Conservation (phyloP, 1,140 invertebrate genomes). For the Procambarus virginalis region DNA sequence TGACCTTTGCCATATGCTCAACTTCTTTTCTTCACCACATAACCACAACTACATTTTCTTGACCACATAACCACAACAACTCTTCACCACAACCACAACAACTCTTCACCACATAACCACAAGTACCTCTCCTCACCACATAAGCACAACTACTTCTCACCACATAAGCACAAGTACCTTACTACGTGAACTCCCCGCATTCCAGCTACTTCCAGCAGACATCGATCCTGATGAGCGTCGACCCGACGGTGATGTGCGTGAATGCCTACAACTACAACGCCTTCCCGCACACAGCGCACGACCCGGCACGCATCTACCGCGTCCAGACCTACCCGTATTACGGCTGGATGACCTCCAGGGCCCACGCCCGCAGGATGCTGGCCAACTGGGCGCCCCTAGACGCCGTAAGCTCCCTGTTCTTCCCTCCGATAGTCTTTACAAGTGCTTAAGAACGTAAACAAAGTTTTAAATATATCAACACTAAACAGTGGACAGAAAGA, state of each 20-base stretch:
- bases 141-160: background rate
- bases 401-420: background rate
- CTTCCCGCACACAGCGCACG: slow-evolving; percentile 64
- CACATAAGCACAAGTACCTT: background rate
- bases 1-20: no score
- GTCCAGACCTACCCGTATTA: slow-evolving; percentile 68
- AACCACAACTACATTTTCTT: background rate
- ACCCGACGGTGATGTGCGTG: slow-evolving; percentile 48
- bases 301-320: slow-evolving; percentile 57
- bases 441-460: no score
- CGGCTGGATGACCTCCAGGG: slow-evolving; percentile 67
- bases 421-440: no score
- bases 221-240: slow-evolving; percentile 54
- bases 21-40: background rate
- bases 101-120: background rate
- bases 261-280: slow-evolving; percentile 69
- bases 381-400: slow-evolving; percentile 52
- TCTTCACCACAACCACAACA: background rate
- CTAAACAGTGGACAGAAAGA: no score
- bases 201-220: slow-evolving; percentile 69
- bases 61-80: background rate
- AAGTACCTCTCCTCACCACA: background rate
- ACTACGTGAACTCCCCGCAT: background rate
- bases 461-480: no score
- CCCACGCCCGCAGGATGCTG: slow-evolving; percentile 42